Evolutionary conservation across 2,113 vertebrate genomes (phyloP), one percentile per base, ranked within the genome.

Genomic region (Protomyctophum bolini): DNA sequence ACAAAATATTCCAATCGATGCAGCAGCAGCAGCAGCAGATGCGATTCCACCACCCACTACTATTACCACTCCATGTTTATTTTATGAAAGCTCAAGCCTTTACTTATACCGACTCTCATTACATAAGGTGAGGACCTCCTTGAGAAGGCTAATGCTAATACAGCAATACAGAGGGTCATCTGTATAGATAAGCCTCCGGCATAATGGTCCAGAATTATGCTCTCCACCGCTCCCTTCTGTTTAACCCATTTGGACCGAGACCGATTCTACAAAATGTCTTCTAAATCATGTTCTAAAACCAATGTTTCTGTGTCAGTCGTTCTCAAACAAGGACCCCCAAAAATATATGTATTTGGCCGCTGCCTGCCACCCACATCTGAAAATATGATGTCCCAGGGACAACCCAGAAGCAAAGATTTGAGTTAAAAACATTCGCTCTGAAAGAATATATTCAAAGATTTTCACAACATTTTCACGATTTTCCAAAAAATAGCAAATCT

Each of bases 221-320:
- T 65, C 50, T 65, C 50, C 54, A n/a, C 55, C 68, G 50, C 2
- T 70, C 65, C 69, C 47, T 61, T 70, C 51, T 76, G 15, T 74
- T 79, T 55, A 72, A 71, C 21, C 21, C 21, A 21, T 21, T 21
- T 21, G 21, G 21, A 21, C 21, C 21, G 21, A 21, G 21, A 21
- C 21, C 21, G 1, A 21, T 21, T 21, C 21, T 21, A 21, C 21
- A 21, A 21, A 21, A 21, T 21, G 21, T 21, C 21, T 21, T 21
- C 21, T 21, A 21, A 21, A 21, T 21, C 21, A 21, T 21, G 21
- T 21, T 21, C 21, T 21, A 21, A 21, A 21, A 21, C 21, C 21
- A 1, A 21, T 21, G 21, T 21, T 21, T 21, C 21, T 21, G 21
- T 21, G 21, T 21, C 21, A 21, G 21, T 21, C 21, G 21, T 21